phyloP scores from a whole-genome alignment of 2,888 invertebrate genomes.

The Neoitamus cyanurus region DNA sequence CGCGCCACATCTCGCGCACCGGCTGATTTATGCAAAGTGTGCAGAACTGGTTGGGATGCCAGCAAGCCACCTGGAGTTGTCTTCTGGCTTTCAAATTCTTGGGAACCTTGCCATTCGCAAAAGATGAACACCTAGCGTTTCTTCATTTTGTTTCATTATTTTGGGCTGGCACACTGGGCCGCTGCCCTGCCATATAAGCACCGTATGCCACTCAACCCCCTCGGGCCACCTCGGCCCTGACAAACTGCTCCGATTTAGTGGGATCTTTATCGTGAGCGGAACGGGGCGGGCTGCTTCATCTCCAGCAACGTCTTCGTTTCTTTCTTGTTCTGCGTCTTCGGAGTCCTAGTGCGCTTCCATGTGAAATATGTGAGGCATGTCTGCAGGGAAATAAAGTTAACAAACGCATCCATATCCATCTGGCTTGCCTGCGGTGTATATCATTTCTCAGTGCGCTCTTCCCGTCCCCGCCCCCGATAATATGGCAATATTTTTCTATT shows the following conservation, averaged over 20 bases:
- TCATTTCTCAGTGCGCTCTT: not conserved
- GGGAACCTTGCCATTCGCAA: not conserved
- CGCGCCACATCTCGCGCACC: not conserved
- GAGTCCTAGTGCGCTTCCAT: not conserved
- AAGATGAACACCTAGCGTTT: constrained; percentile 15
- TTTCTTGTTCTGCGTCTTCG: not conserved
- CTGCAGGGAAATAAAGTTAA: constrained; percentile 35
- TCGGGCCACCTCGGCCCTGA: not conserved
- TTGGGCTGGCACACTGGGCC: not conserved
- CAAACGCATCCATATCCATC: constrained; percentile 24
- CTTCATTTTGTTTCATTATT: constrained; percentile 36
- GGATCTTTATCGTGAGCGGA: constrained; percentile 10
- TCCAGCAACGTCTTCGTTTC: not conserved
- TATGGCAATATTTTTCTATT: constrained; percentile 5
- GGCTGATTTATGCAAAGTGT: constrained; percentile 21
- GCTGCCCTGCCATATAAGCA: not conserved
- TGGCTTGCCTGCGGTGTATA: not conserved
- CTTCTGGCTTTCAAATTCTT: constrained; percentile 9
- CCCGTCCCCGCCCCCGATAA: not conserved
- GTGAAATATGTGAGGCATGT: constrained; percentile 23
- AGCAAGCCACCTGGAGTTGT: not conserved
- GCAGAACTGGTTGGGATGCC: not conserved
- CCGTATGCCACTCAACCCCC: not conserved
- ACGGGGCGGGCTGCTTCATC: not conserved
- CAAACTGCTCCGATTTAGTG: constrained; percentile 34